Evolutionary conservation across 2,888 invertebrate species (phyloP).

Genomic region (Tyria jacobaeae): DNA sequence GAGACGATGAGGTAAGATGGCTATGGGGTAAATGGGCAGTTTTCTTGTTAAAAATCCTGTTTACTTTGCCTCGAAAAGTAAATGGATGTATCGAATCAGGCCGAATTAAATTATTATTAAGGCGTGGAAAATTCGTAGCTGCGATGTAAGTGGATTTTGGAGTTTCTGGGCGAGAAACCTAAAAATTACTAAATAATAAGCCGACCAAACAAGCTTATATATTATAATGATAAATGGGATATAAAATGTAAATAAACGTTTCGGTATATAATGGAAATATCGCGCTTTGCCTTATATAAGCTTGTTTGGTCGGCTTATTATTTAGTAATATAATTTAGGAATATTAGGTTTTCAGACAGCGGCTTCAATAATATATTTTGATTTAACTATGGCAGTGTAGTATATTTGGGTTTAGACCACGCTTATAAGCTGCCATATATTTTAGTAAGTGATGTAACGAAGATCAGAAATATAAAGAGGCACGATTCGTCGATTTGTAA

Average conservation of each 20-base stretch:
- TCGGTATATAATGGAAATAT: background rate
- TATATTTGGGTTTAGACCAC: background rate
- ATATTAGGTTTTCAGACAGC: background rate
- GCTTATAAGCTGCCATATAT: background rate
- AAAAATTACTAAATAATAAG: slow-evolving; percentile 9
- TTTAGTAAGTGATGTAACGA: background rate
- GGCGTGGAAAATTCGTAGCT: slow-evolving; percentile 27
- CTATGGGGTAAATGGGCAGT: slow-evolving; percentile 22
- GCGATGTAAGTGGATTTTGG: slow-evolving; percentile 35
- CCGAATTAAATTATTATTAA: slow-evolving; percentile 49
- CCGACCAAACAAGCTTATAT: background rate
- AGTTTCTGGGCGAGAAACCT: slow-evolving; percentile 21
- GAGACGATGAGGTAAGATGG: slow-evolving; percentile 7
- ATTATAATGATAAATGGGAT: no score
- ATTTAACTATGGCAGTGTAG: background rate
- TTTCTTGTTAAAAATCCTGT: slow-evolving; percentile 37
- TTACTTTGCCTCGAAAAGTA: slow-evolving; percentile 27
- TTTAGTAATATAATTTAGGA: background rate
- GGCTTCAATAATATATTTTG: background rate
- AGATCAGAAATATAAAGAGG: background rate
- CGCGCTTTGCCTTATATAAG: slow-evolving; percentile 16
- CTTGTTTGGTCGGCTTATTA: background rate
- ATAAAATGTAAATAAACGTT: no score
- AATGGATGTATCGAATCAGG: slow-evolving; percentile 44
- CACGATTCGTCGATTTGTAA: background rate